phyloP scores from a whole-genome alignment of 1,140 invertebrate genomes.

The Ectropis grisescens region DNA sequence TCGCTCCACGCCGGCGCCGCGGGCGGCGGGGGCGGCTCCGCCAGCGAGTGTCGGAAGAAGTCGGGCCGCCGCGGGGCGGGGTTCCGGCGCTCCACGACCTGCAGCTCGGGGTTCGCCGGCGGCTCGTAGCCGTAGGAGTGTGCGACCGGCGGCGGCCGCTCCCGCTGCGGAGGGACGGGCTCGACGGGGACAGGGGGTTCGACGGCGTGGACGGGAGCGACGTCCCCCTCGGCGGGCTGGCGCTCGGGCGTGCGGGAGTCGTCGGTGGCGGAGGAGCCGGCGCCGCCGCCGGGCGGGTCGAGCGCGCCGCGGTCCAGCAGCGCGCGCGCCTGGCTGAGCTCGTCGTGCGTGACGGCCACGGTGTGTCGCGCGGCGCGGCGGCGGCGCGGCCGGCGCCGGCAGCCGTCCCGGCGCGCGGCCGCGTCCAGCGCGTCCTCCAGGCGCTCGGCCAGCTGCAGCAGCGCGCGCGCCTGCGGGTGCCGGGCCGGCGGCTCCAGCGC shows the following conservation, averaged over 20 bases:
- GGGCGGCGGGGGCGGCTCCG: slow-evolving; percentile 16
- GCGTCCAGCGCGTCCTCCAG: slow-evolving; percentile 78
- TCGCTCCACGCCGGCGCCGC: slow-evolving; percentile 10
- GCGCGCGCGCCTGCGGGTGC: slow-evolving; percentile 72
- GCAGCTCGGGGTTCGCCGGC: slow-evolving; percentile 30
- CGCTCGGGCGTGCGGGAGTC: slow-evolving; percentile 35
- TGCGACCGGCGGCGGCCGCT: slow-evolving; percentile 8
- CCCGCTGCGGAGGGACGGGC: no score
- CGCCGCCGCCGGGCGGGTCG: slow-evolving; percentile 14
- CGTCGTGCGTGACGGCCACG: slow-evolving; percentile 84
- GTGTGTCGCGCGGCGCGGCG: slow-evolving; percentile 78
- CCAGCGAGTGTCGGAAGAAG: slow-evolving; percentile 49
- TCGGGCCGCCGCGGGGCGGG: slow-evolving; percentile 29
- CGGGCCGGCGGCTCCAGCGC: slow-evolving; percentile 74
- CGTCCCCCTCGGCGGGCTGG: slow-evolving; percentile 29
- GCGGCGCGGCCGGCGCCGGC: slow-evolving; percentile 34
- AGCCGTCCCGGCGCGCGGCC: slow-evolving; percentile 44
- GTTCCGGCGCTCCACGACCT: slow-evolving; percentile 30
- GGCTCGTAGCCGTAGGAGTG: slow-evolving; percentile 40
- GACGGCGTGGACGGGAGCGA: slow-evolving; percentile 2
- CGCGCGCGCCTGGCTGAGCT: slow-evolving; percentile 80
- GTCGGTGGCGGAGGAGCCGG: slow-evolving; percentile 20
- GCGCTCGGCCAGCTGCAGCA: slow-evolving; percentile 81
- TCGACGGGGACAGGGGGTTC: neutral
- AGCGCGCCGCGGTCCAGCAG: slow-evolving; percentile 45